A percentile compares a stretch with the other conserved stretches of the same genome.
Conservation (phyloP, 2,888 invertebrate genomes). For the Eueremaeus valkanovi region DNA sequence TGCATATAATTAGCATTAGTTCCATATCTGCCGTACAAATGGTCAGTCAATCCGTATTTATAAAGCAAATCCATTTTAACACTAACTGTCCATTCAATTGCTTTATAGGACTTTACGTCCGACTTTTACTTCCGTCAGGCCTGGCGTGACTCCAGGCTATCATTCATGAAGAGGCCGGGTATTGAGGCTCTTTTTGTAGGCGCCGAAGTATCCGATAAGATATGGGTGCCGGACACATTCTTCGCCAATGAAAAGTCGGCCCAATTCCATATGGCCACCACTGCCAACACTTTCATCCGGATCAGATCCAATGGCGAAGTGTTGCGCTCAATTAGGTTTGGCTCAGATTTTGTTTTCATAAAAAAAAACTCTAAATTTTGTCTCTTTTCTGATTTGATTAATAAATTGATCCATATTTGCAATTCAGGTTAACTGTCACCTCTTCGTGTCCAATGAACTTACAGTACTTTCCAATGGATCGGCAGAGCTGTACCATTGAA, state of each 20-base stretch:
- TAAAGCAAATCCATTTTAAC: not conserved
- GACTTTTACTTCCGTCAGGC: slow-evolving; percentile 99
- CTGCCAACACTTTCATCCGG: slow-evolving; percentile 97
- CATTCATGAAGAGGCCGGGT: slow-evolving; percentile 81
- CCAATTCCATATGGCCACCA: slow-evolving; percentile 99
- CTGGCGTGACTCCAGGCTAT: slow-evolving; percentile 94
- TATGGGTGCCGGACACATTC: slow-evolving; percentile 99
- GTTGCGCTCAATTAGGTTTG: slow-evolving; percentile 92
- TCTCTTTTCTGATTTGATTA: no score
- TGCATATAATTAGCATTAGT: slow-evolving; percentile 97
- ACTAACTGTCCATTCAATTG: not conserved
- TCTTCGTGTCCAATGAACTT: slow-evolving; percentile 95
- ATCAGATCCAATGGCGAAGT: slow-evolving; percentile 93
- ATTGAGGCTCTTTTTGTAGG: slow-evolving; percentile 88
- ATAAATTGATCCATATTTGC: not conserved
- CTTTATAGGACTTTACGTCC: slow-evolving; percentile 82
- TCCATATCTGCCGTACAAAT: slow-evolving; percentile 97
- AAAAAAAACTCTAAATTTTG: no score
- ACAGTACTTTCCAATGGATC: slow-evolving; percentile 94
- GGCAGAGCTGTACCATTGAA: slow-evolving; percentile 88
- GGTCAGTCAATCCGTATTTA: no score
- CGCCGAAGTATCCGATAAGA: slow-evolving; percentile 92
- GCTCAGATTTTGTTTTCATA: no score
- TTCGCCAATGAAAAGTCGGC: slow-evolving; percentile 99
- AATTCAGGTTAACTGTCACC: slow-evolving; percentile 78